Percentiles rank a stretch among this genome's conserved stretches.
Conservation (phyloP, 2,888 invertebrate species). For the Campoplex nolae region DNA sequence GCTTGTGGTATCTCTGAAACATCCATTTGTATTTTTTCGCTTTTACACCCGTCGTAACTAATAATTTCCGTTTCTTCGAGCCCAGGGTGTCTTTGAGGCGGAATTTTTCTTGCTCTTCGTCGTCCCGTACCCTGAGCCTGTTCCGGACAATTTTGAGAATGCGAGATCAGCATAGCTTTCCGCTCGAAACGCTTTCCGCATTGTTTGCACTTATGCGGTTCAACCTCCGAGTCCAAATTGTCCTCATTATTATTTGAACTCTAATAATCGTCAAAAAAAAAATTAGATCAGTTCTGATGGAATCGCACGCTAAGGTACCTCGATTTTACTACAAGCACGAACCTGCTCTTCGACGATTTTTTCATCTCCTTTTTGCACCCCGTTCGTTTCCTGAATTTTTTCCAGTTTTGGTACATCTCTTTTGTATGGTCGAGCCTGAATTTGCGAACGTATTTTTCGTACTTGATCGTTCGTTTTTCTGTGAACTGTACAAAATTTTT, state of each 20-base stretch:
- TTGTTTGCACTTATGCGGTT: conserved; percentile 88
- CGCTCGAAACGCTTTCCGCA: conserved; percentile 91
- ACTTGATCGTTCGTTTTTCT: conserved; percentile 90
- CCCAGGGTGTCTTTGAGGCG: conserved; percentile 48
- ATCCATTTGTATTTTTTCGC: background rate
- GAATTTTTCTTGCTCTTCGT: conserved; percentile 65
- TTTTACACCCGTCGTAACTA: background rate
- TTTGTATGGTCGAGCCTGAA: conserved; percentile 88
- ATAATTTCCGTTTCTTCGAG: conserved; percentile 13
- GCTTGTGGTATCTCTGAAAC: background rate
- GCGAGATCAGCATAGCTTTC: conserved; percentile 90
- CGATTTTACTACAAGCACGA: conserved; percentile 68
- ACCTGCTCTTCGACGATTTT: conserved; percentile 60
- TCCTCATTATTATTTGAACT: conserved; percentile 87
- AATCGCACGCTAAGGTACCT: conserved; percentile 73
- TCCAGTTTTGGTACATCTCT: conserved; percentile 87
- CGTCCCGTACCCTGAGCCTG: conserved; percentile 81
- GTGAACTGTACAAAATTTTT: conserved; percentile 78
- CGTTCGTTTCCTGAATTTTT: conserved; percentile 81
- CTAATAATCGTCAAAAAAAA: conserved; percentile 15
- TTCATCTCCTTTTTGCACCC: conserved; percentile 74
- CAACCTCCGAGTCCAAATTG: conserved; percentile 88
- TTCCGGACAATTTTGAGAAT: conserved; percentile 89
- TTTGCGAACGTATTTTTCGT: conserved; percentile 88
- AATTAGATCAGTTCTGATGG: background rate